Evolutionary conservation across 2,113 vertebrate species (phyloP), one percentile per base, ranked within the genome.

Genomic region (Mastomys coucha): DNA sequence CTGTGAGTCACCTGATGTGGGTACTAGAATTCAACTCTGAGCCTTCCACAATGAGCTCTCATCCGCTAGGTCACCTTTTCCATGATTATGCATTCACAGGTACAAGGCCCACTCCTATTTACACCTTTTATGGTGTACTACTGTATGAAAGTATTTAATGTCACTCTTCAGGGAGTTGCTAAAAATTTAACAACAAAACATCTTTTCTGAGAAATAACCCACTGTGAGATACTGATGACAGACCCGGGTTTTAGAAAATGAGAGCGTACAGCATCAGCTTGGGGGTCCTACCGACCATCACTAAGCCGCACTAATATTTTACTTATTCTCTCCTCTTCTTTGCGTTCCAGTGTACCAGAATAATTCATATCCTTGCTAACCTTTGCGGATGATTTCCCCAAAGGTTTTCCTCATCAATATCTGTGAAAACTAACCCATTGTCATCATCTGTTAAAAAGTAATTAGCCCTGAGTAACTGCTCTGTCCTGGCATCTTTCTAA

Each of bases 381-480:
- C 98, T 99, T 99, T 99, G 97, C 97, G 98, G 98, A 98, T 98
- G 98, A 99, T 99, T 98, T 99, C 98, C 98, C 98, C 80, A 97
- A 97, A 98, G 98, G 90, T 97, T 98, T 98, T 97, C 93, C 98
- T 98, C 98, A 98, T 99, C 98, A 98, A 97, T 98, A 98, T 95
- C 91, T 97, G 97, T 92, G 96, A 98, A 98, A 99, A 98, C 98
- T 98, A 98, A 98, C 97, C 98, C 97, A 97, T 98, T 98, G 98
- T 98, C 98, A 98, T 98, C 98, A 98, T 98, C 97, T 97, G 98
- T 98, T 98, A 98, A 98, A 98, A 98, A 98, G 98, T 98, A 99
- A 99, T 99, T 99, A 98, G 98, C 98, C 97, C 96, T 98, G 98
- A 99, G 98, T 99, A 98, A 98, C 98, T 98, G 98, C 97, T 98